Evolutionary conservation across 2,113 vertebrate species (phyloP).

Genomic region (Salvator merianae): DNA sequence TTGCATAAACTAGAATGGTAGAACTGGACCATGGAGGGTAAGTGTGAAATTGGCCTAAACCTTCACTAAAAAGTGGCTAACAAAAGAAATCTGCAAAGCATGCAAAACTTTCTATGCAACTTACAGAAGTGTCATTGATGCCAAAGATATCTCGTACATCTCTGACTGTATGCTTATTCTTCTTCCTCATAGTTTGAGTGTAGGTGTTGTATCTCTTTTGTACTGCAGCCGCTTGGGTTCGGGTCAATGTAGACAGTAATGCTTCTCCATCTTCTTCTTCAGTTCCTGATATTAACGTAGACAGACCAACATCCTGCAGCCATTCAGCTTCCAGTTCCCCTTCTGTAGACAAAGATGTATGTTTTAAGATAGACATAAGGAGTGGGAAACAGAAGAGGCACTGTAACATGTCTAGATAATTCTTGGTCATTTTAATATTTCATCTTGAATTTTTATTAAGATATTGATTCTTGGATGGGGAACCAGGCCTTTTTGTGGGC

Average conservation of each 20-base stretch:
- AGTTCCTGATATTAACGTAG: slow-evolving; percentile 82
- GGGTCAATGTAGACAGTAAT: slow-evolving; percentile 89
- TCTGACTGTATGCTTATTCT: slow-evolving; percentile 83
- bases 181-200: slow-evolving; percentile 88
- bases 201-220: slow-evolving; percentile 91
- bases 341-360: slow-evolving; percentile 67
- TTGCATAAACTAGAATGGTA: no score
- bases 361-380: not conserved
- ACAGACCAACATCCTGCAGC: slow-evolving; percentile 91
- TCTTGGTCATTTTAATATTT: not conserved
- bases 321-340: slow-evolving; percentile 92
- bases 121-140: slow-evolving; percentile 76
- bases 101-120: slow-evolving; percentile 35
- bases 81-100: not conserved
- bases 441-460: not conserved
- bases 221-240: slow-evolving; percentile 89
- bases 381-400: not conserved
- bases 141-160: slow-evolving; percentile 92
- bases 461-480: not conserved
- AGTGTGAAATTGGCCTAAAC: no score
- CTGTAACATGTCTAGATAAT: not conserved
- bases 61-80: not conserved
- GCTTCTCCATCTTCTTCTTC: slow-evolving; percentile 83
- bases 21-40: no score
- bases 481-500: not conserved